Base-by-base conservation (phyloP, 92 coral and sea anemone species). In the Anthopleura xanthogrammica region DNA sequence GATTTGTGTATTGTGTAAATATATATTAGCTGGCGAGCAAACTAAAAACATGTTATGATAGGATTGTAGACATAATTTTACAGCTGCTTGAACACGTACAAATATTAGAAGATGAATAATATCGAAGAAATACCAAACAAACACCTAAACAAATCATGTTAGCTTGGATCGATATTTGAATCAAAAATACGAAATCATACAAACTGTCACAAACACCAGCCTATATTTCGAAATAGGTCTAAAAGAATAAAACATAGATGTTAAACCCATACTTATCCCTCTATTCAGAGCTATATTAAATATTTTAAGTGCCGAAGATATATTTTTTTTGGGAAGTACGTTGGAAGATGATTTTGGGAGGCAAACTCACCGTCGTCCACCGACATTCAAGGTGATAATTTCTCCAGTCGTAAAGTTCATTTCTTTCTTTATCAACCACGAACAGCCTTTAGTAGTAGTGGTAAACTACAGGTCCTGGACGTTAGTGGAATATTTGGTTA, bases 351-450 rank as follows among this genome's bases (percentile, higher is more conserved):
- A 14, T 36, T 22, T 64, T 23, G 5, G 11, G 11, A 29, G 16
- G 16, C 74, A 1, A 23, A 82, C 88, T 71, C 41, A 96, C 99
- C 94, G 93, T 87, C 89, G 85, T 64, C 99, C 99, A 55, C 99
- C 99, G 64, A 96, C 99, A 86, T 96, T 96, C 43, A 96, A 95
- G 16, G 92, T 90, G 60, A 96, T 89, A 79, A 96, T 94, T 91
- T 96, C 99, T 19, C 99, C 98, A 76, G 85, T 77, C 66, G 81
- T 50, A 11, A 81, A 85, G 79, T 87, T 90, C 98, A 92, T 92
- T 60, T 88, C 88, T 86, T 64, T 72, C 36, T 42, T 60, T 71
- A 11, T 50, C 23, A 43, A 20, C 60, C 77, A 60, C 60, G 57
- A 54, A 64, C 24, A 16, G 65, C 52, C 23, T 29, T 68, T 68